Base-by-base conservation (phyloP, 2,113 vertebrate genomes). In the Odontesthes bonariensis region DNA sequence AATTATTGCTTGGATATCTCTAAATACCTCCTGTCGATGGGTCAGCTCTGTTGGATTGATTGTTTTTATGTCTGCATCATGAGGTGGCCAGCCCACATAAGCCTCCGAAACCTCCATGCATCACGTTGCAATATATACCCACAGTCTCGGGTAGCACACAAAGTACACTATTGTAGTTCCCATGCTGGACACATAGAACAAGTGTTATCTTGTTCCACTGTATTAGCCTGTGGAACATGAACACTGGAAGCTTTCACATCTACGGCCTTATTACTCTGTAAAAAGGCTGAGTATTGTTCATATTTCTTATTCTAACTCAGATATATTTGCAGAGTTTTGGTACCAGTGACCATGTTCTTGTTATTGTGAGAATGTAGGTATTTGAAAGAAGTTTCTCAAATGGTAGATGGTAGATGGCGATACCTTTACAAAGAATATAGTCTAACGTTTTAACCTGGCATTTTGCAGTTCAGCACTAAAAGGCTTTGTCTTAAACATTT, bases 171-270 rank as follows among this genome's bases (percentile, higher is more conserved):
- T 49, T 38, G 20, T 13, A 51, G 12, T 67, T 77, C 17, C 9
- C 3, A 11, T 8, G 40, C 49, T 74, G 42, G 31, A 62, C 33
- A 40, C 14, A 63, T 62, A 17, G 53, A 85, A 64, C 75, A 77
- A 71, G 69, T 64, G 72, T 68, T 74, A 35, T 83, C 83, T 83
- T 75, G 77, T 73, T 77, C 58, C 22, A 7, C 60, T 51, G 57
- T 61, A 53, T 69, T 65, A 12, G 56, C 10, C 27, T 69, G 3
- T 13, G 54, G 13, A 62, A 67, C 22, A 71, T 61, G 14, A 77
- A 55, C 32, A 35, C 20, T 57, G 57, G 33, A 19, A 49, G 35
- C 20, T 17, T 49, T 59, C 38, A 55, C n/a, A 52, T 40, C 51
- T 14, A n/a, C 66, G 32, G 7, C 5, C 0, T 42, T 51, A 38